Base-by-base conservation (phyloP, 2,888 invertebrate species). In the Aspidiotus rigidus region DNA sequence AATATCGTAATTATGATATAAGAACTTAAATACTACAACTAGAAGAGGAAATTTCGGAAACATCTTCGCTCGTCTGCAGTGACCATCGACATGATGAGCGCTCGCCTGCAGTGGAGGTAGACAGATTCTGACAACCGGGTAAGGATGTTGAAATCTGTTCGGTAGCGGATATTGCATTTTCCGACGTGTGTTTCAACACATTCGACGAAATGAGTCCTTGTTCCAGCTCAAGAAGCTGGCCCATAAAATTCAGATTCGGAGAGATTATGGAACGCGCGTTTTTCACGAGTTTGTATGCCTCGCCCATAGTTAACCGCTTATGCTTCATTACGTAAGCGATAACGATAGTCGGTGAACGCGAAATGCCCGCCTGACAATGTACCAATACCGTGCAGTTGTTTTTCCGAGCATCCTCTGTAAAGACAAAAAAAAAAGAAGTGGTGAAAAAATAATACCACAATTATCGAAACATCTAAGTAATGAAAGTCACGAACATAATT, bases 321-420 rank as follows among this genome's bases (percentile, higher is more conserved):
- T 90, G 89, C 75, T 90, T 87, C 91, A 96, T 94, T 75, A 95
- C 85, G 81, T 92, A 96, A 62, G 95, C 94, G 76, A 96, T 94
- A 76, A 93, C 93, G 77, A 96, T 86, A 72, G 95, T 95, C 72
- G 95, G 93, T 73, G 94, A 94, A 73, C 95, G 84, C 69, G 94
- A 95, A 63, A 96, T 90, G 64, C 96, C 96, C 64, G 94, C 95
- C 77, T 95, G 95, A 79, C 96, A 96, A 79, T 96, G 96, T 71
- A 96, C 87, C 76, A 96, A 82, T 55, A 95, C 91, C 75, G 87
- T 85, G 76, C 80, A 84, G 75, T 81, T 88, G 69, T 77, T 84
- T 80, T 83, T 86, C 79, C 86, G 81, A 60, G 86, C 87, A 77
- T 86, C 85, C 77, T 88, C 88, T 88, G 83, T 16, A 84, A 83